These are phyloP conservation scores for Todus mexicanus DNA, from an alignment of 2,797 vertebrate genomes.

Conservation along the genomic window DNA sequence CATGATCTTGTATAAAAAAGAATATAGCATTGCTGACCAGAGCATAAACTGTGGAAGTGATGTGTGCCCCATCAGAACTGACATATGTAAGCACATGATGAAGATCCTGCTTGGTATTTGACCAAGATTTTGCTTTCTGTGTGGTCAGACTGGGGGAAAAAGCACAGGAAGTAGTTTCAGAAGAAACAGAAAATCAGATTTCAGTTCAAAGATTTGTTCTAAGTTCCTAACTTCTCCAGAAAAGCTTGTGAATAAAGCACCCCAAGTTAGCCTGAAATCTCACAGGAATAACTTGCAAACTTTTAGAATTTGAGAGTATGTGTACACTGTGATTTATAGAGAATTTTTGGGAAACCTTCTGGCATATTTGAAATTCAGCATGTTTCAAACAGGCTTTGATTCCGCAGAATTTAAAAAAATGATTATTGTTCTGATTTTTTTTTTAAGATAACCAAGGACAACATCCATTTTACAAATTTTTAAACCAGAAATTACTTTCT, in stretches of 20 bases:
- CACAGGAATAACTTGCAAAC: neutral
- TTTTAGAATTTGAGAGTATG: neutral
- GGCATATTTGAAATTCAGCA: neutral
- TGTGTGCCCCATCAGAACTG: rapidly evolving
- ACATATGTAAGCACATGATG: neutral
- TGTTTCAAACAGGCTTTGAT: neutral
- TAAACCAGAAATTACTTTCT: neutral
- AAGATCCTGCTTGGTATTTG: neutral
- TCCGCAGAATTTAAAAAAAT: neutral
- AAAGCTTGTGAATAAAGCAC: neutral
- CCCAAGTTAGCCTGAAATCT: neutral
- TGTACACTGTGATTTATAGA: neutral
- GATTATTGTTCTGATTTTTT: neutral
- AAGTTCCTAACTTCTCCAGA: neutral
- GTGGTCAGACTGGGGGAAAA: neutral
- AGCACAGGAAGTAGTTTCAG: neutral
- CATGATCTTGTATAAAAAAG: neutral
- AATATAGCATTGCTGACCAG: neutral
- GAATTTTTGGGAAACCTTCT: neutral
- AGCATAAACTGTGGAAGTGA: neutral
- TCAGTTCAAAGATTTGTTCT: neutral
- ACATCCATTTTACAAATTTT: neutral
- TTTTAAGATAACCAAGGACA: neutral
- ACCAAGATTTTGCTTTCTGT: neutral
- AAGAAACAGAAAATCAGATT: neutral